Base-by-base conservation (phyloP, 1,140 invertebrate species). In the Temnothorax nylanderi region DNA sequence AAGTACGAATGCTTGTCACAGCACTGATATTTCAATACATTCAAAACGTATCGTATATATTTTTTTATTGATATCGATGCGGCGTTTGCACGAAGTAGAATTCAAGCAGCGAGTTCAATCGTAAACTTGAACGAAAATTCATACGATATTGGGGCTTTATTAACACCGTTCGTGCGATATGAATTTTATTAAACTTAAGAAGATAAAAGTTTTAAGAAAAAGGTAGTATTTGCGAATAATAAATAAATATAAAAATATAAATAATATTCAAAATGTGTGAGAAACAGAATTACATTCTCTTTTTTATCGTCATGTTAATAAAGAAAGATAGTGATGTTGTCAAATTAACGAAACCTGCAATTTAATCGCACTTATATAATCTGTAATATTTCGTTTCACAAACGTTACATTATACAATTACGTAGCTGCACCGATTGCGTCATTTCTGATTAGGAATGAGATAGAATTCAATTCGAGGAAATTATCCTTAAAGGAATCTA, bases 1-100 rank as follows among this genome's bases (percentile, higher is more conserved):
- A 67, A 62, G 62, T 60, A 77, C 64, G 65, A 87, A 87, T 87
- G 74, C 64, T 88, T 89, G 75, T 91, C 64, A 74, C 58, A 41
- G 85, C 84, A 44, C 11, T 60, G 32, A 16, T 37, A 16, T 65
- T 60, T 37, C 41, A 67, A 88, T 44, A 74, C 16, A 72, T 77
- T 74, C 51, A 67, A 80, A 87, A 72, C 7, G 49, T 44, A 49
- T n/a, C 21, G 0, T 47, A 67, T 47, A 58, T 86, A 86, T 26
- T 86, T 88, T 77, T 86, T 81, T 86, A 21, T 32, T 47, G 47
- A 65, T 41, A 26, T 26, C 26, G 26, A 78, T 77, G 62, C 60
- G 60, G 69, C 16, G 37, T 32, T 0, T 1, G 26, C 8, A 18
- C 10, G 4, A 41, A 21, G 41, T 41, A 13, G 26, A 8, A 71